Evolutionary conservation across 2,888 invertebrate genomes (phyloP).

Genomic region (Dioctria rufipes): DNA sequence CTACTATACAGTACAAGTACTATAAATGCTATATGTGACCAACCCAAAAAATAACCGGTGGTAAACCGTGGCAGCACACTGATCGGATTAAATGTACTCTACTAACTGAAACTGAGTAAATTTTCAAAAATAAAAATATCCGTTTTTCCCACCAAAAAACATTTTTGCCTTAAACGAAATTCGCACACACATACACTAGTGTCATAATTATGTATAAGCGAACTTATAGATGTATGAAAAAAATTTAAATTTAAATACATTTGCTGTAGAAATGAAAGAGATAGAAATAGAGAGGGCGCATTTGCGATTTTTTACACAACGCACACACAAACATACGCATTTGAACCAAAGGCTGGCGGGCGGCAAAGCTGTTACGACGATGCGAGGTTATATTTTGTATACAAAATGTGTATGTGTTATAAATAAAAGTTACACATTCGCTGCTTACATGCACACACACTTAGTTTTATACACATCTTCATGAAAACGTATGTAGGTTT

Average conservation of each 20-base stretch:
- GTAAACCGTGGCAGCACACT: conserved; percentile 63
- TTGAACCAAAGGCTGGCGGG: no score
- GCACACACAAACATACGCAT: no score
- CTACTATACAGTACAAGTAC: conserved; percentile 30
- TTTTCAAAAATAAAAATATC: conserved; percentile 51
- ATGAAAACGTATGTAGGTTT: neutral
- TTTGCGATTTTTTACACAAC: conserved; percentile 3
- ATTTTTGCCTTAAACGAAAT: conserved; percentile 15
- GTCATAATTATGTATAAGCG: conserved; percentile 15
- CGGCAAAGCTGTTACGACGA: neutral
- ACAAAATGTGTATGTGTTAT: conserved; percentile 40
- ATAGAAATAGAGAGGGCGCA: conserved; percentile 28
- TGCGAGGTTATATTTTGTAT: conserved; percentile 39
- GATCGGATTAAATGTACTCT: conserved; percentile 67
- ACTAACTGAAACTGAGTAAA: conserved; percentile 63
- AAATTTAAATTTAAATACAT: neutral
- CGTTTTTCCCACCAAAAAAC: conserved; percentile 52
- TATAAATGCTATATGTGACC: conserved; percentile 57
- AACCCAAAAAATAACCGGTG: conserved; percentile 63
- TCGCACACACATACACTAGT: neutral
- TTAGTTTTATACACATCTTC: no score
- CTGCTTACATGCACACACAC: neutral
- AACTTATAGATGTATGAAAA: neutral
- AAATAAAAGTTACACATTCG: conserved; percentile 42
- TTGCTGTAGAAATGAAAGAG: neutral